These are phyloP conservation scores for Bugulina stolonifera DNA, from an alignment of 2,888 invertebrate species.

Conservation along the genomic window DNA sequence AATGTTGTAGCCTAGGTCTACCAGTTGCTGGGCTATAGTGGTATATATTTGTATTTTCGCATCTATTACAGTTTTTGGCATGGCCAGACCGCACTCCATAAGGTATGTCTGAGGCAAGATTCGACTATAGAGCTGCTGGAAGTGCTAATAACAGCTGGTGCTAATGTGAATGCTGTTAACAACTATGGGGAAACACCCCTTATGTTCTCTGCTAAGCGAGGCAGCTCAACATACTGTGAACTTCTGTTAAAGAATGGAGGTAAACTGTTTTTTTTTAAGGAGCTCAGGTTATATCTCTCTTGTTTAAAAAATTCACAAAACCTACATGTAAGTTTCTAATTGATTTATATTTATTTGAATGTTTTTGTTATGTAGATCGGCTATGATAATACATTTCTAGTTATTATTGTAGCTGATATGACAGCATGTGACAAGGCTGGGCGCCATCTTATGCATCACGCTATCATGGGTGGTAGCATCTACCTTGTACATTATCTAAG, in stretches of 20 bases:
- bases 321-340: too few species aligned
- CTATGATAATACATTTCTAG: neutral
- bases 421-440: conserved; percentile 39
- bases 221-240: conserved; percentile 39
- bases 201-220: conserved; percentile 47
- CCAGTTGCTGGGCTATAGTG: too few species aligned
- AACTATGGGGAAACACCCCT: conserved; percentile 46
- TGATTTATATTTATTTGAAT: neutral
- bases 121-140: conserved; percentile 32
- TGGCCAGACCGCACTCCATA: conserved; percentile 45
- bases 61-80: too few species aligned
- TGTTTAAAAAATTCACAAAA: too few species aligned
- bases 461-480: conserved; percentile 48
- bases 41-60: too few species aligned
- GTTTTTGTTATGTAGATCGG: neutral
- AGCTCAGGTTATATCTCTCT: too few species aligned
- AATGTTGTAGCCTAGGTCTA: too few species aligned
- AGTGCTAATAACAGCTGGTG: conserved; percentile 39
- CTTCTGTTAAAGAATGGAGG: neutral
- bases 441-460: conserved; percentile 40
- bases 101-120: conserved; percentile 44
- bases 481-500: conserved; percentile 33
- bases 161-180: conserved; percentile 43
- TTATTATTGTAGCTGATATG: conserved; percentile 33
- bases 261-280: neutral